Evolutionary conservation across 92 coral and sea anemone genomes (phyloP).

Genomic region (Actinostola sp.): DNA sequence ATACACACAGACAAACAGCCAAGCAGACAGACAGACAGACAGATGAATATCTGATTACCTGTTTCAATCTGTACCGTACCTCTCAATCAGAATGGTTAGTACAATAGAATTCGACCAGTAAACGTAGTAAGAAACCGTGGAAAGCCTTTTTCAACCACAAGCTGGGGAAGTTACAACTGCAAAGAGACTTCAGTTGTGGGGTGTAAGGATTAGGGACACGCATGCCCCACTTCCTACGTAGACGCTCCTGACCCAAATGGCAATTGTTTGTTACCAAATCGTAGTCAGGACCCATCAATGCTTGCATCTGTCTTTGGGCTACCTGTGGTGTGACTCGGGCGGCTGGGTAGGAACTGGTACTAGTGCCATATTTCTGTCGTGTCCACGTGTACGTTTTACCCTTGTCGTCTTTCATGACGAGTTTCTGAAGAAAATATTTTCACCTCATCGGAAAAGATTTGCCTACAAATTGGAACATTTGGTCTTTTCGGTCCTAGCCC

Average conservation of each 20-base stretch:
- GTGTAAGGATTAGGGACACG: background rate
- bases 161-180: background rate
- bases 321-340: slow-evolving; percentile 30
- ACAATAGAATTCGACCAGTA: background rate
- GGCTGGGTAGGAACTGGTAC: slow-evolving; percentile 7
- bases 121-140: background rate
- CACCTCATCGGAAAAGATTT: too few relatives aligned
- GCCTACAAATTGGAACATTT: too few relatives aligned
- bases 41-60: too few relatives aligned
- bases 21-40: too few relatives aligned
- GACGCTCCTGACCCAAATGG: slow-evolving; percentile 42
- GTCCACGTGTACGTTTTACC: slow-evolving; percentile 43
- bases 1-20: too few relatives aligned
- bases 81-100: background rate
- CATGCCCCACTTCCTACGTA: slow-evolving; percentile 41
- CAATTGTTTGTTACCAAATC: slow-evolving; percentile 41
- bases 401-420: slow-evolving; percentile 36
- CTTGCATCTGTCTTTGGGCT: slow-evolving; percentile 36
- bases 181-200: background rate
- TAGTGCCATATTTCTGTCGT: slow-evolving; percentile 37
- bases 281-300: slow-evolving; percentile 15
- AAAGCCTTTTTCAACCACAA: background rate
- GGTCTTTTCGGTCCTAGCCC: too few relatives aligned
- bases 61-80: too few relatives aligned
- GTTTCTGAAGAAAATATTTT: slow-evolving; percentile 7